Conservation (phyloP, 2,888 invertebrate species). For the Drosophila quinaria region DNA sequence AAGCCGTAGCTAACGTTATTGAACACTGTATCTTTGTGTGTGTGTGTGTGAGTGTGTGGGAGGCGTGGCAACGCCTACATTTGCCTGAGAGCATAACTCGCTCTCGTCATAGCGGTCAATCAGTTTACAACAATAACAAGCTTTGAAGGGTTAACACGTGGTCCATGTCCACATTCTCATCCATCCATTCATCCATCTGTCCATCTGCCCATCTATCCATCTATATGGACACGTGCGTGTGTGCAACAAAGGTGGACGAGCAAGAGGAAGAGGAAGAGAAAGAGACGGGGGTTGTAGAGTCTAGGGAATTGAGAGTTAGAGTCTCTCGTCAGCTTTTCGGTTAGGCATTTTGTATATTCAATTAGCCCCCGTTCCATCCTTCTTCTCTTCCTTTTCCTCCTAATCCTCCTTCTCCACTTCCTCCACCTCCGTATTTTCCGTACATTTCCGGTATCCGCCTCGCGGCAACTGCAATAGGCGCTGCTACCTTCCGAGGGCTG, state of each 20-base stretch:
- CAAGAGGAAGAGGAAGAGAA: too few relatives aligned
- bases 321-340: slow-evolving; percentile 38
- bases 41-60: not conserved
- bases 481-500: slow-evolving; percentile 26
- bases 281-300: not conserved
- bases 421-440: not conserved
- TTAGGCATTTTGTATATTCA: slow-evolving; percentile 73
- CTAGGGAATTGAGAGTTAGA: slow-evolving; percentile 1
- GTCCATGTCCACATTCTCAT: slow-evolving; percentile 39
- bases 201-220: slow-evolving; percentile 11
- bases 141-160: slow-evolving; percentile 76
- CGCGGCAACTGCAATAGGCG: slow-evolving; percentile 14
- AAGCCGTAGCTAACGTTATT: slow-evolving; percentile 50
- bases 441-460: slow-evolving; percentile 17
- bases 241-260: not conserved
- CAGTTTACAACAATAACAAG: slow-evolving; percentile 71
- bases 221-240: slow-evolving; percentile 7
- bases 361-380: slow-evolving; percentile 51
- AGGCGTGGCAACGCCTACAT: slow-evolving; percentile 30
- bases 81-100: slow-evolving; percentile 4
- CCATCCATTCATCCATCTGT: not conserved
- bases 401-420: not conserved
- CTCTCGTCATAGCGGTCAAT: slow-evolving; percentile 61
- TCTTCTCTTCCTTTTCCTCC: slow-evolving; percentile 22
- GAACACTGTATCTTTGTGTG: slow-evolving; percentile 23